Evolutionary conservation across 2,888 invertebrate genomes (phyloP).

Genomic region (Scelioninae gen. 1): DNA sequence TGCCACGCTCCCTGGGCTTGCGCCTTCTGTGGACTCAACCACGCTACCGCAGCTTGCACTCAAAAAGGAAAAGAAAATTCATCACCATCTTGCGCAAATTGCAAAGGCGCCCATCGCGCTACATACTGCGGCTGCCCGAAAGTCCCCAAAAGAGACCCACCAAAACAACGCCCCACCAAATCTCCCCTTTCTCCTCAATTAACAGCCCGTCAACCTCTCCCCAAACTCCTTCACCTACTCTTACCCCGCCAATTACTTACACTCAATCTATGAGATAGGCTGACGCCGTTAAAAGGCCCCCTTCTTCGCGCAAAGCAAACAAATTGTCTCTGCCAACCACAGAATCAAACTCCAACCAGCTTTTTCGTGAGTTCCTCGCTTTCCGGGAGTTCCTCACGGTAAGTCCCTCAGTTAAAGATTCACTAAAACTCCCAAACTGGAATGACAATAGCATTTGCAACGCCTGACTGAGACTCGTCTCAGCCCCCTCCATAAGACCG

Average conservation of each 20-base stretch:
- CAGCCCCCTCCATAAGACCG: neutral
- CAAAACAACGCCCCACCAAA: neutral
- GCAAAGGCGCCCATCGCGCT: constrained; percentile 40
- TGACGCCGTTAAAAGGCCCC: no score
- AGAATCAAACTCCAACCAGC: no score
- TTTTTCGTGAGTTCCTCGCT: no score
- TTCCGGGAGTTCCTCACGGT: no score
- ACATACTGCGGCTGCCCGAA: neutral
- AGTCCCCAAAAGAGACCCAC: neutral
- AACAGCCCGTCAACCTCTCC: no score
- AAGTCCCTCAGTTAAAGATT: neutral
- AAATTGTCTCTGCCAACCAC: no score
- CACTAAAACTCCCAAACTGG: neutral
- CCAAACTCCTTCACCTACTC: no score
- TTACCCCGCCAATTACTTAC: no score
- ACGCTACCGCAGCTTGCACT: constrained; percentile 17
- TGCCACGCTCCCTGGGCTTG: constrained; percentile 32
- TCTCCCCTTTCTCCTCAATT: no score
- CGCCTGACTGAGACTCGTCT: neutral
- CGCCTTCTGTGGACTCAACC: constrained; percentile 27
- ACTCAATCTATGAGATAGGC: no score
- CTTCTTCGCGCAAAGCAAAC: no score
- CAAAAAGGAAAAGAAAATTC: constrained; percentile 8
- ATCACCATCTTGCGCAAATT: constrained; percentile 20
- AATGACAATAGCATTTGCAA: neutral